Conservation (phyloP, 1,140 invertebrate genomes). For the Chionoecetes opilio region DNA sequence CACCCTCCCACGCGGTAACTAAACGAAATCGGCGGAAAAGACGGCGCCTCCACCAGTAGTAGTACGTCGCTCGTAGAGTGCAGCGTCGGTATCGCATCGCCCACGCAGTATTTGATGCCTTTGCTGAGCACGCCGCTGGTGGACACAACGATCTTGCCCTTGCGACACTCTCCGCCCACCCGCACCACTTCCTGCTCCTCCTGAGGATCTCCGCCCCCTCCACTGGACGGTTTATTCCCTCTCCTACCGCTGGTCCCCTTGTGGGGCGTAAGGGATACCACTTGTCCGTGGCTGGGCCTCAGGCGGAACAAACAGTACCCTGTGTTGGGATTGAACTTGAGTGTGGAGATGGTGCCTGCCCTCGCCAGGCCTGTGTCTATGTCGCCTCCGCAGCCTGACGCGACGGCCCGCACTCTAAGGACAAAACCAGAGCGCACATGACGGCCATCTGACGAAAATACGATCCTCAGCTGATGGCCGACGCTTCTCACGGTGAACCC, state of each 20-base stretch:
- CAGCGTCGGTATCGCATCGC: not conserved
- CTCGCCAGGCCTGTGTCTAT: slow-evolving; percentile 48
- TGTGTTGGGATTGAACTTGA: slow-evolving; percentile 44
- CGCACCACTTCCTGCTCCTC: not conserved
- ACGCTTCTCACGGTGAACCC: slow-evolving; percentile 7
- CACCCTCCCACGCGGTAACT: slow-evolving; percentile 52
- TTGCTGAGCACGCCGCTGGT: slow-evolving; percentile 51
- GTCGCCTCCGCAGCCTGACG: slow-evolving; percentile 62
- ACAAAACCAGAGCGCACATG: slow-evolving; percentile 45
- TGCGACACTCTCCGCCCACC: not conserved
- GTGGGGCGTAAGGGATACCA: slow-evolving; percentile 49
- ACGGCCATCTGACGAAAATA: slow-evolving; percentile 60
- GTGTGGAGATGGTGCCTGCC: slow-evolving; percentile 56
- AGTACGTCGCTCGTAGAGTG: slow-evolving; percentile 55
- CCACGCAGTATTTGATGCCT: slow-evolving; percentile 43
- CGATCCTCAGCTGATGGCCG: slow-evolving; percentile 59
- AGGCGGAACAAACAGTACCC: slow-evolving; percentile 69
- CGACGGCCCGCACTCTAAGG: slow-evolving; percentile 38
- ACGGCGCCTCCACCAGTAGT: slow-evolving; percentile 25
- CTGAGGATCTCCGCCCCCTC: not conserved
- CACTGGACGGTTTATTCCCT: not conserved
- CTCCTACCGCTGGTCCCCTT: not conserved
- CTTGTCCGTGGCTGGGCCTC: slow-evolving; percentile 52
- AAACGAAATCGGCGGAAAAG: slow-evolving; percentile 42
- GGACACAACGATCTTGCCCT: slow-evolving; percentile 50